Evolutionary conservation across 2,113 vertebrate species (phyloP).

Genomic region (Caranx melampygus): DNA sequence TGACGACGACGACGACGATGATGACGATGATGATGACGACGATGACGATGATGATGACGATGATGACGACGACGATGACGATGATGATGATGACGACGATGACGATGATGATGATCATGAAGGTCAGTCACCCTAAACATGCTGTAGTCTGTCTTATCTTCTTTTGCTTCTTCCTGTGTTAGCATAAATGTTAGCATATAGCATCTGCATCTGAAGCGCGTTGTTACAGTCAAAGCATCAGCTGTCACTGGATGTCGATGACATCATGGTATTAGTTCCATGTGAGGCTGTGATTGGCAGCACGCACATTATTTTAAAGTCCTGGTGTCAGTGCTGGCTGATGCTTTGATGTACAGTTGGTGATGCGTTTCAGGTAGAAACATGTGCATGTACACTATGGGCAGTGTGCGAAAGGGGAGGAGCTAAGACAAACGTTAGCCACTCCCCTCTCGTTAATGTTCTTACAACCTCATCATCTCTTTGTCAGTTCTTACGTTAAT

Average conservation of each 20-base stretch:
- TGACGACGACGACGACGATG: constrained; percentile 35
- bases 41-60: constrained; percentile 66
- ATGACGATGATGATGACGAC: constrained; percentile 60
- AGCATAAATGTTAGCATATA: constrained; percentile 14
- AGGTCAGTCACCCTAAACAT: constrained; percentile 72
- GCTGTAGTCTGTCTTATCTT: neutral
- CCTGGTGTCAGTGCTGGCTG: constrained; percentile 2
- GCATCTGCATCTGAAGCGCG: constrained; percentile 11
- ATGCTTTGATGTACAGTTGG: constrained; percentile 32
- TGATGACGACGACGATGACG: constrained; percentile 40
- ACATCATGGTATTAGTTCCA: neutral
- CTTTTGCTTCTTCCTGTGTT: constrained; percentile 28
- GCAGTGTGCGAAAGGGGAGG: constrained; percentile 70
- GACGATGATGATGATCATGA: constrained; percentile 74
- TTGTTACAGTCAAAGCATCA: constrained; percentile 6
- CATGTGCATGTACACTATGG: constrained; percentile 41
- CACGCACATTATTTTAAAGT: neutral
- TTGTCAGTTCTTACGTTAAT: constrained; percentile 60
- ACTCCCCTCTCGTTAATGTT: constrained; percentile 65
- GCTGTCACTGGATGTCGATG: neutral
- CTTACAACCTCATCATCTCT: constrained; percentile 67
- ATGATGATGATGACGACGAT: constrained; percentile 54
- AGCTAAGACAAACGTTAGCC: constrained; percentile 64
- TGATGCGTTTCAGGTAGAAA: constrained; percentile 8
- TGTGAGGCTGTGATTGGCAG: neutral